A percentile compares a stretch with the other conserved stretches of the same genome.
phyloP scores from a whole-genome alignment of 2,888 invertebrate species.

The Sesia bembeciformis region DNA sequence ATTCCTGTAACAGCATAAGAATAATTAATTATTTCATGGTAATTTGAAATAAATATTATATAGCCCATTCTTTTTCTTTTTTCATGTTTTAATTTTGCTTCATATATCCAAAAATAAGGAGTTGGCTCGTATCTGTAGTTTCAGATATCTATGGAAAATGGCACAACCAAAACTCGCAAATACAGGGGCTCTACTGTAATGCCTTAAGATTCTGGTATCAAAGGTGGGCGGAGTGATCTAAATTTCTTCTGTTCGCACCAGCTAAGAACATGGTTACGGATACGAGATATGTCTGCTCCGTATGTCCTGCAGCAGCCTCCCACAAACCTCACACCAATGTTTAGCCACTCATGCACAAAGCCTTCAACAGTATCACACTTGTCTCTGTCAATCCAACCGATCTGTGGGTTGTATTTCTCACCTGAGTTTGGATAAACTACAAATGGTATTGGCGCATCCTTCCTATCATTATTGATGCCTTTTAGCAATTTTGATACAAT shows the following conservation, averaged over 20 bases:
- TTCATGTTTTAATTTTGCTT: no score
- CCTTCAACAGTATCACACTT: conserved; percentile 77
- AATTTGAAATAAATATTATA: not conserved
- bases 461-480: conserved; percentile 37
- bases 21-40: not conserved
- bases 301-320: conserved; percentile 94
- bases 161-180: no score
- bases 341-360: conserved; percentile 84
- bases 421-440: conserved; percentile 95
- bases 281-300: conserved; percentile 82
- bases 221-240: not conserved
- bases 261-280: conserved; percentile 41
- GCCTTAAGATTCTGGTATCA: not conserved
- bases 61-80: no score
- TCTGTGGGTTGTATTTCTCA: conserved; percentile 78
- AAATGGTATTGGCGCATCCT: conserved; percentile 73
- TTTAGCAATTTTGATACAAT: conserved; percentile 40
- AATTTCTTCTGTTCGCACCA: conserved; percentile 23
- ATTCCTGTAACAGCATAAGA: no score
- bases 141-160: no score
- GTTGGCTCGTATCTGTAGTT: no score
- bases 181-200: no score
- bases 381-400: conserved; percentile 79
- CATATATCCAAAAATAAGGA: no score
- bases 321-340: conserved; percentile 84